These are phyloP conservation scores for Rattus rattus DNA, from an alignment of 2,113 vertebrate species.

Conservation along the genomic window DNA sequence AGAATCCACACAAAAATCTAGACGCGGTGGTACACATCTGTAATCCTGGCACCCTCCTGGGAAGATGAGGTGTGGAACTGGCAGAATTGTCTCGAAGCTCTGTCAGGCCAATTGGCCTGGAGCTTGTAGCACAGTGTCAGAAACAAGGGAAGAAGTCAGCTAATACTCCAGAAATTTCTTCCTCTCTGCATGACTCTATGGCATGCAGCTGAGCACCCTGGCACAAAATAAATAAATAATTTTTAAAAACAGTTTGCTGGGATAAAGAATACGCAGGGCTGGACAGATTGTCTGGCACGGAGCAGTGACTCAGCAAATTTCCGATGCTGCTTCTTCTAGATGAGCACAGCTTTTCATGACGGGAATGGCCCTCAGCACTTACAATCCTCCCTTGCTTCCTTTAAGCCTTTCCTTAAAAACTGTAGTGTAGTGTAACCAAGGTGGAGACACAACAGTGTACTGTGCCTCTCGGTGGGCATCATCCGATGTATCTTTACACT, in stretches of 20 bases:
- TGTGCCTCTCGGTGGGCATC: background rate
- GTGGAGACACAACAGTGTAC: background rate
- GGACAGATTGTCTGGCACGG: background rate
- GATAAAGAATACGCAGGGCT: background rate
- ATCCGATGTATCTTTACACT: conserved; percentile 54
- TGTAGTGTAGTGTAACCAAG: background rate
- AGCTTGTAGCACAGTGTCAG: accelerated
- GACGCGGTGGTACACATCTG: background rate
- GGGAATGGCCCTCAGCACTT: background rate
- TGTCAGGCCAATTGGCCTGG: too few relatives aligned
- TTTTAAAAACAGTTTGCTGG: background rate
- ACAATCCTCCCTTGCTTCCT: background rate
- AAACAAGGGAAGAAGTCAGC: too few relatives aligned
- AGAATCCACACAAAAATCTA: background rate
- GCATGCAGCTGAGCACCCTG: too few relatives aligned
- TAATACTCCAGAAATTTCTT: background rate
- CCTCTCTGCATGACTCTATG: too few relatives aligned
- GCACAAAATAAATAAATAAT: background rate
- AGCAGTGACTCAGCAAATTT: background rate
- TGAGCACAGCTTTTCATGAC: background rate
- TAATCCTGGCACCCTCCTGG: background rate
- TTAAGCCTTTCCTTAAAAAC: background rate
- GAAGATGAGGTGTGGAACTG: background rate
- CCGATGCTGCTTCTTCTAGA: background rate
- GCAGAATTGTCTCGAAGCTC: background rate